Conservation (phyloP, 37 sponge, comb jelly and placozoan species). For the Chondrilla cf. caribensis region DNA sequence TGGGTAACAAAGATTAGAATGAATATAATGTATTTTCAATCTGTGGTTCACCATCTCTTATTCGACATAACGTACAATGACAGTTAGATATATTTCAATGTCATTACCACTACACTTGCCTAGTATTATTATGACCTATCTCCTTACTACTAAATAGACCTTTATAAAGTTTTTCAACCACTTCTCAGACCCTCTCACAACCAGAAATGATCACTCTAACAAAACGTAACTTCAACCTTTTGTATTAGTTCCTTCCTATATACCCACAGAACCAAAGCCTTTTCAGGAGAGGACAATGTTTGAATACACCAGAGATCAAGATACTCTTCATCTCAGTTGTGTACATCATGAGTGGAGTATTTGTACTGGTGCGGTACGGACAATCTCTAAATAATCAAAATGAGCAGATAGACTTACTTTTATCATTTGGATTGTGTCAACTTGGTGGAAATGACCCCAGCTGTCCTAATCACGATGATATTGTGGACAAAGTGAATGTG, state of each 20-base stretch:
- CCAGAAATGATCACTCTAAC: too few species aligned
- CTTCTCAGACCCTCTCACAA: too few species aligned
- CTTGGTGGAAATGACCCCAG: background rate
- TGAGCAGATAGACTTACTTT: background rate
- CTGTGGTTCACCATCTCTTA: too few species aligned
- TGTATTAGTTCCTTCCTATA: too few species aligned
- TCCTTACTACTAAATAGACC: too few species aligned
- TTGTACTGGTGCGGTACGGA: background rate
- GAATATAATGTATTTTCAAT: too few species aligned
- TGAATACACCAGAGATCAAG: constrained; percentile 20
- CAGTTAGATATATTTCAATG: too few species aligned
- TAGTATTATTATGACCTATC: background rate
- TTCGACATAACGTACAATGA: too few species aligned
- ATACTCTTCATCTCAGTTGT: background rate
- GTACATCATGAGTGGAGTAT: constrained; percentile 1
- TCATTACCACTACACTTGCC: too few species aligned
- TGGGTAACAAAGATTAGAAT: too few species aligned
- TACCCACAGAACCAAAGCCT: background rate
- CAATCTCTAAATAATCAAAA: background rate
- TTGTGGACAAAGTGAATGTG: background rate
- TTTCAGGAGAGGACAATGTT: background rate
- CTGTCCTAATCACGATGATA: background rate
- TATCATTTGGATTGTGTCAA: background rate
- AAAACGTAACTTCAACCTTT: too few species aligned
- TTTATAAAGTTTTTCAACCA: too few species aligned